phyloP scores from a whole-genome alignment of 2,888 invertebrate species.

The Drosophila emarginata region DNA sequence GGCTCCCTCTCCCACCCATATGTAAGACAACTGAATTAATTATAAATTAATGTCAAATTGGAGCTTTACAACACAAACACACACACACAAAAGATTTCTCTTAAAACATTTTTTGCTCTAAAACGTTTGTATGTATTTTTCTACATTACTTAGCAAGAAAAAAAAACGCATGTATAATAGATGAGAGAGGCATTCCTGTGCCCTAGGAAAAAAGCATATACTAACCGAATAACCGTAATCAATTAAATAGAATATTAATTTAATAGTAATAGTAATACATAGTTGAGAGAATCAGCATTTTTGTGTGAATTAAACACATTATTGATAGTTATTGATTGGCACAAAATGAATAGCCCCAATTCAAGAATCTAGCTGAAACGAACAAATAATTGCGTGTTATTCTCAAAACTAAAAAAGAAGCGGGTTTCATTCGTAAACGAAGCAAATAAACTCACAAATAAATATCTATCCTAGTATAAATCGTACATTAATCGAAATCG shows the following conservation, averaged over 20 bases:
- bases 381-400: not conserved
- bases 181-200: slow-evolving; percentile 60
- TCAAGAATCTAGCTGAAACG: not conserved
- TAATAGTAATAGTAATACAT: slow-evolving; percentile 32
- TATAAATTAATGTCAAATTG: not conserved
- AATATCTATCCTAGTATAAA: slow-evolving; percentile 8
- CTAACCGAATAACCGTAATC: not conserved
- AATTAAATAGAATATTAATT: slow-evolving; percentile 36
- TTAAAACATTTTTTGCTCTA: slow-evolving; percentile 14
- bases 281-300: slow-evolving; percentile 42
- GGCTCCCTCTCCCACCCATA: not conserved
- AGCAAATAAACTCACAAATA: slow-evolving; percentile 29
- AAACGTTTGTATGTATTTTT: slow-evolving; percentile 67
- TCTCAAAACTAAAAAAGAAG: slow-evolving; percentile 27
- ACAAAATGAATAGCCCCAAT: not conserved
- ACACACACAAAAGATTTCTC: not conserved
- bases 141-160: slow-evolving; percentile 35
- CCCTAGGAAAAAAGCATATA: slow-evolving; percentile 34
- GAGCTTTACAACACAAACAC: not conserved
- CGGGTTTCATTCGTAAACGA: slow-evolving; percentile 64
- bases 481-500: slow-evolving; percentile 19
- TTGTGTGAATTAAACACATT: slow-evolving; percentile 25
- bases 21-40: not conserved
- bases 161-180: slow-evolving; percentile 9
- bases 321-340: no score